A percentile compares a stretch with the other conserved stretches of the same genome.
phyloP scores from a whole-genome alignment of 1,140 invertebrate species.

The Ylistrum balloti region DNA sequence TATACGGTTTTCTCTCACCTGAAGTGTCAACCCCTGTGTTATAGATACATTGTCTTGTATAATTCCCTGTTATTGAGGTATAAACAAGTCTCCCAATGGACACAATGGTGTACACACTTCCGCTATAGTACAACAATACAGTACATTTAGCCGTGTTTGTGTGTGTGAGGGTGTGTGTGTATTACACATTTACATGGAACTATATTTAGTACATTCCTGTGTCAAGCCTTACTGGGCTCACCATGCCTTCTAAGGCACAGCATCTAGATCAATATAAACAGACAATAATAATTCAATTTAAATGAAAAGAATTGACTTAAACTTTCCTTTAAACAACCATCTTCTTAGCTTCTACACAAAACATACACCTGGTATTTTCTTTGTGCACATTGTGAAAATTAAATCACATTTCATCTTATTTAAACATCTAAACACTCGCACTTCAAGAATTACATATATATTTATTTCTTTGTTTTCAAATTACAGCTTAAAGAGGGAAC shows the following conservation, averaged over 20 bases:
- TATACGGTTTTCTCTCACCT: not conserved
- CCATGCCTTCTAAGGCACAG: not conserved
- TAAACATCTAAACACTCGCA: too few species aligned
- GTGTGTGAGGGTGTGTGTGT: not conserved
- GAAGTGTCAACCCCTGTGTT: too few species aligned
- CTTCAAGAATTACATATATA: too few species aligned
- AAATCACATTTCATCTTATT: too few species aligned
- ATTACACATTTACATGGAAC: not conserved
- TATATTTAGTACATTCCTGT: constrained; percentile 1
- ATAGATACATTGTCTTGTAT: too few species aligned
- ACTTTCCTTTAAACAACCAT: not conserved
- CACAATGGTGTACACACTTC: not conserved
- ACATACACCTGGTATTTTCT: not conserved
- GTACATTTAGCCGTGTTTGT: too few species aligned
- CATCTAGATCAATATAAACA: not conserved
- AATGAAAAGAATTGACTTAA: not conserved
- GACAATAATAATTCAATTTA: not conserved
- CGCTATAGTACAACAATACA: not conserved
- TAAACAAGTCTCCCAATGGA: not conserved
- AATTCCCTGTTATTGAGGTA: not conserved
- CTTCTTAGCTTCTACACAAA: not conserved
- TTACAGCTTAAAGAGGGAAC: too few species aligned
- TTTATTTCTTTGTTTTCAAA: too few species aligned
- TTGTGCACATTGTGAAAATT: too few species aligned
- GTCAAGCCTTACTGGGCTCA: not conserved